These are phyloP conservation scores for Drosophila aff. DNA, from an alignment of 1,140 invertebrate species.

Conservation along the genomic window DNA sequence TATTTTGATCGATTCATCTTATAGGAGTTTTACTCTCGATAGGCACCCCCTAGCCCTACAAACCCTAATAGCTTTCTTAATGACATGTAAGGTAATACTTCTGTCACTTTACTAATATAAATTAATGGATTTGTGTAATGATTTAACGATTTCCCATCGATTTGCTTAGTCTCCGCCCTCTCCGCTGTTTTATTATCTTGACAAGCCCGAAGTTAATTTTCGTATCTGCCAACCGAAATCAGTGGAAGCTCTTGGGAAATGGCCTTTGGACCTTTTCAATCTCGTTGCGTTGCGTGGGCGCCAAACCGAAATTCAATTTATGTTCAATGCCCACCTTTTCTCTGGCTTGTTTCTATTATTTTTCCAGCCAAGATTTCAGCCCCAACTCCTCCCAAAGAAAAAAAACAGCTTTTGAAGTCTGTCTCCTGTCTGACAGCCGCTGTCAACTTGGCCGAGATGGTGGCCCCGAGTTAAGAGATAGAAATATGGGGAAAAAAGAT, in stretches of 20 bases:
- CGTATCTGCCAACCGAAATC: slow-evolving; percentile 11
- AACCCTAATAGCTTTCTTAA: background rate
- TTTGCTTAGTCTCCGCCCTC: background rate
- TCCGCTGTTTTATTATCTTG: slow-evolving; percentile 1
- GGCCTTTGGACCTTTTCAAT: slow-evolving; percentile 15
- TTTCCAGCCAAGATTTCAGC: background rate
- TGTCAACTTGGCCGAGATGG: slow-evolving; percentile 33
- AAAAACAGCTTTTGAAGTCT: slow-evolving; percentile 25
- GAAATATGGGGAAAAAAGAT: slow-evolving; percentile 3
- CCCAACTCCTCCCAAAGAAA: background rate
- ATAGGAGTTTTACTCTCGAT: background rate
- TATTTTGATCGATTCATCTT: background rate
- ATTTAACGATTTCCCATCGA: slow-evolving; percentile 11
- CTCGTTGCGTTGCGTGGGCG: slow-evolving; percentile 18
- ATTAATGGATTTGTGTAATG: slow-evolving; percentile 8
- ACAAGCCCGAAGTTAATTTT: slow-evolving; percentile 2
- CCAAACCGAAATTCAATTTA: slow-evolving; percentile 34
- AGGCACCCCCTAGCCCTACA: background rate
- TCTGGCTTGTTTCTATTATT: slow-evolving; percentile 2
- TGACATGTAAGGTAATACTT: background rate
- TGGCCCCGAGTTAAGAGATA: slow-evolving; percentile 17
- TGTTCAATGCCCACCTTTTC: slow-evolving; percentile 22
- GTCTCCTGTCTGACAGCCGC: slow-evolving; percentile 28
- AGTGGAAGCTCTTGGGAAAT: slow-evolving; percentile 9
- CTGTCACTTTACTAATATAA: background rate